Conservation (phyloP, 2,888 invertebrate species). For the Escarpia spicata region DNA sequence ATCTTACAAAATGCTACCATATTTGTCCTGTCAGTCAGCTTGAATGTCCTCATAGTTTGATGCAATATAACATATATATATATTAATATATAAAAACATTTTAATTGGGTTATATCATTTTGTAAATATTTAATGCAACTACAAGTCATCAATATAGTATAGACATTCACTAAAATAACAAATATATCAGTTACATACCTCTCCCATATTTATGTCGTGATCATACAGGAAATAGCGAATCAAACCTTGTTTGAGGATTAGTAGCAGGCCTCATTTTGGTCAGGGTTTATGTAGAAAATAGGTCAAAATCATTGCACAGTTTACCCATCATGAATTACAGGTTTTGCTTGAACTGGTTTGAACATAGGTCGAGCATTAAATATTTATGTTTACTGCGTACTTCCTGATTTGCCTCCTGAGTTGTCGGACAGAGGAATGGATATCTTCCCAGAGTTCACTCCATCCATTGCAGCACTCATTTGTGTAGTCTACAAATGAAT, state of each 20-base stretch:
- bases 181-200: not conserved
- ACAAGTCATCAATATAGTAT: not conserved
- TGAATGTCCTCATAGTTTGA: too few relatives aligned
- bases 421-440: not conserved
- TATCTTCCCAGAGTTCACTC: not conserved
- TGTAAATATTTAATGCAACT: not conserved
- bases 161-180: not conserved
- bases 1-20: not conserved
- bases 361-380: constrained; percentile 14
- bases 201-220: not conserved
- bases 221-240: not conserved
- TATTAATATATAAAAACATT: not conserved
- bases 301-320: not conserved
- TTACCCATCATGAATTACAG: not conserved
- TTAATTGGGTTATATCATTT: not conserved
- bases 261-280: not conserved
- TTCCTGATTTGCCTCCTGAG: not conserved
- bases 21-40: too few relatives aligned
- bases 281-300: not conserved
- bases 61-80: not conserved
- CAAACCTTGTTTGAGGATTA: not conserved
- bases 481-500: not conserved
- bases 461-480: not conserved
- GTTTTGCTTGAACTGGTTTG: not conserved
- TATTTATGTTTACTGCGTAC: not conserved